Base-by-base conservation (phyloP, 2,113 vertebrate genomes). In the Redunca redunca region DNA sequence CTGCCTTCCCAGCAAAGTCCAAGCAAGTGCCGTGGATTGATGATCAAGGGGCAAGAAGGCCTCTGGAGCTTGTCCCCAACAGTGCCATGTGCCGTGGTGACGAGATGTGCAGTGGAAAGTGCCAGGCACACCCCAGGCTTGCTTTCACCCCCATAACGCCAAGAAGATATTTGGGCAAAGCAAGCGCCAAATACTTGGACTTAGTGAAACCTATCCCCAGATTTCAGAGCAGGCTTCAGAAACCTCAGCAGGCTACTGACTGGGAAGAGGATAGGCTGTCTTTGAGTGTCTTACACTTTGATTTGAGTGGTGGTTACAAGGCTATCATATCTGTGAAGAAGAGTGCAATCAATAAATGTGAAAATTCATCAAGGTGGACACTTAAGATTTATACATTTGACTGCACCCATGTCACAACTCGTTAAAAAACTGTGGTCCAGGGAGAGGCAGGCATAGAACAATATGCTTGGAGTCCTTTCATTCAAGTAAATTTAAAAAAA, bases 151-250 rank as follows among this genome's bases (percentile, higher is more conserved):
- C 82, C 6, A 2, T 15, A 48, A 81, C n/a, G 19, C n/a, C 21
- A 53, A 90, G 84, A 50, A 85, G 62, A 74, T 21, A 36, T 53
- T 16, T 40, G 85, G 28, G 60, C 60, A 92, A 94, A 62, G 77
- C 21, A 36, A 88, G 3, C 1, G 19, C 71, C 62, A n/a, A 48
- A 74, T 25, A 46, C 40, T 64, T 33, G 7, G 53, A 71, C 67
- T 81, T 64, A 52, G 67, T 81, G 71, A 83, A 21, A n/a, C 23
- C n/a, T 19, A 16, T 52, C 78, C 28, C 1, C 1, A 78, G 81
- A 26, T 55, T 81, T 84, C 58, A 85, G 94, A 50, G 26, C 23
- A 77, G 78, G 46, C 16, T 78, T 90, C 58, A 30, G 46, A 30
- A 36, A 67, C n/a, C 8, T 85, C 36, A 85, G 90, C 40, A 89